Evolutionary conservation across 2,888 invertebrate species (phyloP).

Genomic region (Amorpha juglandis): DNA sequence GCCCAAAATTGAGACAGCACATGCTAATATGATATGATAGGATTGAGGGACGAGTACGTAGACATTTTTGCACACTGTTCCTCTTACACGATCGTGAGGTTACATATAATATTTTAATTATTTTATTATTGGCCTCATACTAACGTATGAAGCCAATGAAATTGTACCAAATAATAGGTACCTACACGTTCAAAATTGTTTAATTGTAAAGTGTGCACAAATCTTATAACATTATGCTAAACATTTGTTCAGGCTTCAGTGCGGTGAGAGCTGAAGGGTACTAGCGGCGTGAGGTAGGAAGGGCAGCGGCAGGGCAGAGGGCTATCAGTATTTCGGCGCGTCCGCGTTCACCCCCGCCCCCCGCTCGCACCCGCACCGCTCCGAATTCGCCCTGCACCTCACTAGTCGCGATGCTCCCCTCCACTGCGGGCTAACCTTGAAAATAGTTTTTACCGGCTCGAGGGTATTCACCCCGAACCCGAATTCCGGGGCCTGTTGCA

Average conservation of each 20-base stretch:
- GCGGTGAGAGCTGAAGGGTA: conserved; percentile 54
- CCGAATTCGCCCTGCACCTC: conserved; percentile 78
- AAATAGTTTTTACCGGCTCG: conserved; percentile 83
- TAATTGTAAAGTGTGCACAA: not conserved
- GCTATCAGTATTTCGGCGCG: conserved; percentile 83
- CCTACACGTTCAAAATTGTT: too few species aligned
- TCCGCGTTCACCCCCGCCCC: conserved; percentile 59
- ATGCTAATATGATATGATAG: too few species aligned
- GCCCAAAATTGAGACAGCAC: too few species aligned
- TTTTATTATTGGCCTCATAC: not conserved
- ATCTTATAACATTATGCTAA: not conserved
- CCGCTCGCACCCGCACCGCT: conserved; percentile 53
- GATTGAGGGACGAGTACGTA: too few species aligned
- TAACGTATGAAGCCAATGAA: not conserved
- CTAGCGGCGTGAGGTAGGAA: conserved; percentile 42
- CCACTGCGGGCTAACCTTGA: conserved; percentile 80
- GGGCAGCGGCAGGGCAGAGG: conserved; percentile 55
- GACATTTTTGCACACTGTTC: too few species aligned
- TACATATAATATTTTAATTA: too few species aligned
- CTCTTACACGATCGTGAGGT: too few species aligned
- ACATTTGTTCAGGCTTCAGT: conserved; percentile 46
- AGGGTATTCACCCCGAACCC: conserved; percentile 84
- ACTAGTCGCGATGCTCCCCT: conserved; percentile 77
- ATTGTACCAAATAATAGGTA: too few species aligned
- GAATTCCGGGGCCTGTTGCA: conserved; percentile 75